phyloP scores from a whole-genome alignment of 2,888 invertebrate genomes.

The Drosophila engyochracea region DNA sequence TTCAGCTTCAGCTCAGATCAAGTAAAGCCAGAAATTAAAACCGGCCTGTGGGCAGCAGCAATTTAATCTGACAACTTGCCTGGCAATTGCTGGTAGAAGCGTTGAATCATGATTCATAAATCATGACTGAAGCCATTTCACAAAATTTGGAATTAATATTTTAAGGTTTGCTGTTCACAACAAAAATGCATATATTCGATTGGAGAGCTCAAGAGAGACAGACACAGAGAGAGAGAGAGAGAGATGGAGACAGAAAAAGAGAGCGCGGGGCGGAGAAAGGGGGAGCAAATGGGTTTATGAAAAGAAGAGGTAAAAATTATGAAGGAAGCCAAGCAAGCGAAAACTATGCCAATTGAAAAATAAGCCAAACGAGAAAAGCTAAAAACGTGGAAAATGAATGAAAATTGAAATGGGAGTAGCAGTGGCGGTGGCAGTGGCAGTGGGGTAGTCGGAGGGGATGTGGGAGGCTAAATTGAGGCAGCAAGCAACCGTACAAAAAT shows the following conservation, averaged over 20 bases:
- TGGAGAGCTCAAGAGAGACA: neutral
- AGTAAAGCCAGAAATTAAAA: slow-evolving; percentile 10
- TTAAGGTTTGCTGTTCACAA: slow-evolving; percentile 26
- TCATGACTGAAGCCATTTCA: slow-evolving; percentile 28
- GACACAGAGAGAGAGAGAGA: neutral
- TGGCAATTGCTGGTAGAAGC: neutral
- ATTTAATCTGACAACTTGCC: neutral
- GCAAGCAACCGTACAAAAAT: slow-evolving; percentile 55
- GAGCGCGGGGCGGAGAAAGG: neutral
- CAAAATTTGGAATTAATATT: slow-evolving; percentile 36
- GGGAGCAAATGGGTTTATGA: neutral
- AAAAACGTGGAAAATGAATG: slow-evolving; percentile 50
- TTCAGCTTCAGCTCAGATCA: neutral
- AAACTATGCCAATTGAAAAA: slow-evolving; percentile 74
- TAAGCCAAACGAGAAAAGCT: slow-evolving; percentile 67
- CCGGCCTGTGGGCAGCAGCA: neutral
- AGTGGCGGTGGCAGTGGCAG: neutral
- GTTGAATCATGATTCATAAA: slow-evolving; percentile 24
- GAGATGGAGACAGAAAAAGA: neutral
- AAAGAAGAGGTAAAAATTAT: slow-evolving; percentile 2
- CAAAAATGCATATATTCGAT: slow-evolving; percentile 10
- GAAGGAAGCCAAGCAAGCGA: slow-evolving; percentile 60
- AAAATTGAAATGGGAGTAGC: slow-evolving; percentile 1
- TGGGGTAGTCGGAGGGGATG: too few species aligned
- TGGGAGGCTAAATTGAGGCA: slow-evolving; percentile 18